Percentiles rank a stretch among this genome's conserved stretches.
These are phyloP conservation scores for Eupithecia inturbata DNA, from an alignment of 2,888 invertebrate genomes.

Conservation along the genomic window DNA sequence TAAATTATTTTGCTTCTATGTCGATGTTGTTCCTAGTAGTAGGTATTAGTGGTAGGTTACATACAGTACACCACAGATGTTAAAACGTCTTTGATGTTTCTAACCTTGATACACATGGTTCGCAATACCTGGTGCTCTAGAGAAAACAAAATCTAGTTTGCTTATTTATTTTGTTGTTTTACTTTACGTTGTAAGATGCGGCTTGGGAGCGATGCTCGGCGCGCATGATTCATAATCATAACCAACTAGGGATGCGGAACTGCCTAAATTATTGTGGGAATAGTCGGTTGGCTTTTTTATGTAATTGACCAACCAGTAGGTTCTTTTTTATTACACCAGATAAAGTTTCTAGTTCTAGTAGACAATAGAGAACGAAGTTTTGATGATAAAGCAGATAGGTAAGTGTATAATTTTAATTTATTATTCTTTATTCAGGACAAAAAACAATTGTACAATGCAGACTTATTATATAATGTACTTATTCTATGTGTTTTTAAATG, in stretches of 20 bases:
- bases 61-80: neutral
- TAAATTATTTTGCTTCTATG: neutral
- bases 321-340: neutral
- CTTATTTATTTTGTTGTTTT: constrained; percentile 60
- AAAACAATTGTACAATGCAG: no score
- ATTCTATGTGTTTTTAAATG: no score
- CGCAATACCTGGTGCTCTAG: constrained; percentile 35
- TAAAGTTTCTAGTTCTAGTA: neutral
- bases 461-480: no score
- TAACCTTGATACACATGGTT: constrained; percentile 34
- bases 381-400: neutral
- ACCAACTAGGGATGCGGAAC: constrained; percentile 22
- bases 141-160: constrained; percentile 54
- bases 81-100: constrained; percentile 22
- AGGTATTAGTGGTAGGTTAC: no score
- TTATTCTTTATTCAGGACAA: no score
- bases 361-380: neutral
- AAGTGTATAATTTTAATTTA: no score
- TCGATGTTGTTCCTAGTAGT: neutral
- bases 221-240: constrained; percentile 68
- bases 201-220: constrained; percentile 52
- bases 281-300: neutral
- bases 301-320: neutral
- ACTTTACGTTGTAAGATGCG: constrained; percentile 54
- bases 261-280: neutral